A percentile compares a stretch with the other conserved stretches of the same genome.
These are phyloP conservation scores for Drosophila pandora DNA, from an alignment of 1,140 invertebrate genomes.

Conservation along the genomic window DNA sequence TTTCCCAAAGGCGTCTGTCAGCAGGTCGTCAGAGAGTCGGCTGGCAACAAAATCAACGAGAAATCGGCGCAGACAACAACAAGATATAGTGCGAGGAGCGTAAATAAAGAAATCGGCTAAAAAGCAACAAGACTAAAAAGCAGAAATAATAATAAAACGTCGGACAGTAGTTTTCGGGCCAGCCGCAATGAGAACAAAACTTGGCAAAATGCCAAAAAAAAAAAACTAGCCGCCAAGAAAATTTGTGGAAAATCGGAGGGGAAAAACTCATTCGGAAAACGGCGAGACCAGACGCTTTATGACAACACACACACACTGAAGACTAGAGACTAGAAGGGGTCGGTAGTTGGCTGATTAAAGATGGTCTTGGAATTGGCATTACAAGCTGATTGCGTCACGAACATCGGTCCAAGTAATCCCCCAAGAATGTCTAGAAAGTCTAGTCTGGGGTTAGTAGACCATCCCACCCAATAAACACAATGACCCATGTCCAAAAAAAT, in stretches of 20 bases:
- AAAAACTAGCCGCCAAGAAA: conserved; percentile 29
- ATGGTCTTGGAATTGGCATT: conserved; percentile 17
- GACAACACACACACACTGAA: conserved; percentile 29
- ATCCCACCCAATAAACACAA: background rate
- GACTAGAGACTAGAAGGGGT: conserved; percentile 10
- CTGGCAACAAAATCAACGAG: background rate
- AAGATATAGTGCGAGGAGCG: conserved; percentile 21
- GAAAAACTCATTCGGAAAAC: conserved; percentile 16
- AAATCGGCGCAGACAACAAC: conserved; percentile 2
- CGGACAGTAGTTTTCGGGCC: conserved; percentile 48
- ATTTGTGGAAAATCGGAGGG: conserved; percentile 25
- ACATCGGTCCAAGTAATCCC: background rate
- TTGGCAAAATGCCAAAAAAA: conserved; percentile 43
- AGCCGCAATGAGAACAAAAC: conserved; percentile 32
- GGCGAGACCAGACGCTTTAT: conserved; percentile 44
- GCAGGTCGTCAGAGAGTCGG: conserved; percentile 50
- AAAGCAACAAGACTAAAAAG: conserved; percentile 6
- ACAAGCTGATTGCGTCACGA: conserved; percentile 55
- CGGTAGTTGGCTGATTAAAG: conserved; percentile 2
- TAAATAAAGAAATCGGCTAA: conserved; percentile 66
- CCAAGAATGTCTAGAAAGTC: conserved; percentile 1
- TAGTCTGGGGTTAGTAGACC: conserved; percentile 23
- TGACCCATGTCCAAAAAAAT: conserved; percentile 22
- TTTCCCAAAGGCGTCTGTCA: conserved; percentile 61
- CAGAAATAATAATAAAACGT: conserved; percentile 16